Base-by-base conservation (phyloP, 2,797 vertebrate species). In the Danio albolineatus region DNA sequence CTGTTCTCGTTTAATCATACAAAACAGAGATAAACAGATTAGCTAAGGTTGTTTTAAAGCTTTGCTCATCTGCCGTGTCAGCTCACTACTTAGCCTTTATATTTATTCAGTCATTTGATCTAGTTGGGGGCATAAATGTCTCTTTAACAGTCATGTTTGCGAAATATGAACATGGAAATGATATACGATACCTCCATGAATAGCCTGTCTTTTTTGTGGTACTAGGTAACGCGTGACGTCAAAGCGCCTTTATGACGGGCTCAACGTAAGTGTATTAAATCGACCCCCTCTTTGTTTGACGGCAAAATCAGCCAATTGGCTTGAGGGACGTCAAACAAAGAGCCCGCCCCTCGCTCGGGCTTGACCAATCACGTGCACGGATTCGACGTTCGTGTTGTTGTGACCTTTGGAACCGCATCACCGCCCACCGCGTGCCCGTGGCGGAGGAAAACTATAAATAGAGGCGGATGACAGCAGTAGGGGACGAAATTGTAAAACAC, bases 381-480 rank as follows among this genome's bases (percentile, higher is more conserved):
- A 67, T 38, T 49, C n/a, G 13, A 56, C 4, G 44, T 69, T 21
- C 62, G 85, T 88, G 91, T 93, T 93, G 92, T 94, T 93, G 90
- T 94, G 91, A 93, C 93, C 93, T 91, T 90, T 91, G 89, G 88
- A 90, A 85, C 88, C 87, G 89, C 89, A 90, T 93, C 90, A 88
- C 93, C 92, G 92, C 94, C 94, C 80, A 87, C 90, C 90, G 88
- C 90, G 90, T 92, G 92, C 85, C 92, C 86, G 89, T 91, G 92
- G 94, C 92, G 93, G 93, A 94, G 91, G 92, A 85, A 94, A 81
- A 85, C 92, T 95, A 95, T 95, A 95, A 93, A 95, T 94, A 91
- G 1, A 86, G 85, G 90, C 84, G 79, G 57, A 13, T 79, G 5
- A 88, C 38, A 56, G 10, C 76, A 46, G 72, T 73, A 82, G 88